Conservation (phyloP, 2,113 vertebrate genomes). For the Caracal caracal region DNA sequence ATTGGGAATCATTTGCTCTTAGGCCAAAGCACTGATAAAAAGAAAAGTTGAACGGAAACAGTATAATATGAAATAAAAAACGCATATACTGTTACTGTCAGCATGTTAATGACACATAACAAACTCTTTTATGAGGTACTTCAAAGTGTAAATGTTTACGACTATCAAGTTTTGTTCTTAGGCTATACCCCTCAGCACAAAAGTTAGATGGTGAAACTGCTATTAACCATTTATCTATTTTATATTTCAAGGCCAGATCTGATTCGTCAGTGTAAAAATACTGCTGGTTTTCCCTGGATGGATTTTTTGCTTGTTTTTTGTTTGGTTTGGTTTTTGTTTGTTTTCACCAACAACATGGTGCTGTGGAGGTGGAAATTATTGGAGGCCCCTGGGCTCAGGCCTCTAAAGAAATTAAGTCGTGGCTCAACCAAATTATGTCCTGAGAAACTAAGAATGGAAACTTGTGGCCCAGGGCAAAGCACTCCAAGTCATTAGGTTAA, state of each 20-base stretch:
- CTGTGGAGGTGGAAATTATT: constrained; percentile 30
- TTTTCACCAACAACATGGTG: not conserved
- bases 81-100: not conserved
- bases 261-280: not conserved
- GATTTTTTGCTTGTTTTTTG: not conserved
- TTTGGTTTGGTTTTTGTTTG: not conserved
- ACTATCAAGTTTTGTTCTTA: not conserved
- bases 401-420: constrained; percentile 71
- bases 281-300: not conserved
- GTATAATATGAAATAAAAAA: constrained; percentile 37
- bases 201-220: not conserved
- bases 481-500: constrained; percentile 18
- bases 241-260: not conserved
- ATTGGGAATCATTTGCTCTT: constrained; percentile 82
- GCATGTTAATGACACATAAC: not conserved
- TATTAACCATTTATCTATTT: not conserved
- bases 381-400: constrained; percentile 31
- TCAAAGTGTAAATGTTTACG: not conserved
- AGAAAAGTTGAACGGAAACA: constrained; percentile 15
- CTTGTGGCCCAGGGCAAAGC: constrained; percentile 12
- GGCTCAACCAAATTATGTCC: constrained; percentile 60
- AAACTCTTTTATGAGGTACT: not conserved
- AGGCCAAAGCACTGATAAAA: constrained; percentile 78
- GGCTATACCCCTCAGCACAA: not conserved
- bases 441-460: constrained; percentile 52